These are phyloP conservation scores for Salpingus planirostris DNA, from an alignment of 2,888 invertebrate species.

Conservation along the genomic window DNA sequence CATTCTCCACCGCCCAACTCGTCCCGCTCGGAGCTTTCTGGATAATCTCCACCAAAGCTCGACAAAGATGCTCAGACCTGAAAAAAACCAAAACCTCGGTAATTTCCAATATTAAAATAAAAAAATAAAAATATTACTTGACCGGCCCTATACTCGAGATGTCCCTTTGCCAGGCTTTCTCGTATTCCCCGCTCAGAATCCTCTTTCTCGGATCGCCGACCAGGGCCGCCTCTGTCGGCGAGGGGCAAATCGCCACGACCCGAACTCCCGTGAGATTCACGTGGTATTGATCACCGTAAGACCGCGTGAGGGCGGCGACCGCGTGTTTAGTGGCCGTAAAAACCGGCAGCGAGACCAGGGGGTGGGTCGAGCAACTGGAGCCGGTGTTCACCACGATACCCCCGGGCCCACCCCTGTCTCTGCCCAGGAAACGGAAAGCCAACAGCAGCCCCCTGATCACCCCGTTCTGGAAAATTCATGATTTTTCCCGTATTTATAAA, in stretches of 20 bases:
- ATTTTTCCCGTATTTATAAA: too few species aligned
- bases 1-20: slow-evolving; percentile 63
- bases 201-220: slow-evolving; percentile 61
- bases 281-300: slow-evolving; percentile 68
- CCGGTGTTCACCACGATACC: slow-evolving; percentile 72
- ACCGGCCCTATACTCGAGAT: slow-evolving; percentile 54
- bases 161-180: slow-evolving; percentile 64
- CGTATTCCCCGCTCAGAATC: slow-evolving; percentile 61
- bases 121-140: slow-evolving; percentile 48
- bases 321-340: slow-evolving; percentile 73
- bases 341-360: slow-evolving; percentile 64
- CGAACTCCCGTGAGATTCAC: slow-evolving; percentile 61
- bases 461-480: slow-evolving; percentile 51
- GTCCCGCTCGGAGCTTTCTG: slow-evolving; percentile 62
- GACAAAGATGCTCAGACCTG: slow-evolving; percentile 62
- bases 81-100: slow-evolving; percentile 32
- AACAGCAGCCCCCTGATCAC: slow-evolving; percentile 66
- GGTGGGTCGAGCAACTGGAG: slow-evolving; percentile 59
- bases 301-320: slow-evolving; percentile 62
- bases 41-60: slow-evolving; percentile 55
- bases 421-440: slow-evolving; percentile 66
- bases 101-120: background rate
- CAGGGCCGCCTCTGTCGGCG: slow-evolving; percentile 57
- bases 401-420: slow-evolving; percentile 65
- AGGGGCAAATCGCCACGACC: slow-evolving; percentile 62